phyloP scores from a whole-genome alignment of 2,797 vertebrate species.

The Tiaroga cobitis region DNA sequence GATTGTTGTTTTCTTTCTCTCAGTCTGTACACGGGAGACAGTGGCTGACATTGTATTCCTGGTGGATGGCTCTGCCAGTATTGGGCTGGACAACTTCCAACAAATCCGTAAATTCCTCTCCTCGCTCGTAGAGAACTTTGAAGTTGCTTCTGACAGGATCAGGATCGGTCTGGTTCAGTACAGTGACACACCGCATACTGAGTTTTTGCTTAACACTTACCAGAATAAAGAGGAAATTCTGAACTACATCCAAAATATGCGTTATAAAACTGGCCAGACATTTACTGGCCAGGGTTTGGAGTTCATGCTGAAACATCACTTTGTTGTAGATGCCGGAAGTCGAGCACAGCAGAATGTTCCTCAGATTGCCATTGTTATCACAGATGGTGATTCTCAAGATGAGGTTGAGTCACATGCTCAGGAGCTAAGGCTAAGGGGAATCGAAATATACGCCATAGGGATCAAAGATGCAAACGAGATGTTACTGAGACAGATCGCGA shows the following conservation, averaged over 20 bases:
- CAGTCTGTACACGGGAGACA: constrained; percentile 81
- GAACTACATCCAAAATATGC: constrained; percentile 82
- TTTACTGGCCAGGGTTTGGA: constrained; percentile 85
- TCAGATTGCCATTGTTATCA: constrained; percentile 87
- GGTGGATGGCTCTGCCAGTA: constrained; percentile 81
- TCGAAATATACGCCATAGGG: constrained; percentile 86
- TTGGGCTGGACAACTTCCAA: constrained; percentile 72
- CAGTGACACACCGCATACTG: constrained; percentile 66
- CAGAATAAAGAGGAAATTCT: constrained; percentile 78
- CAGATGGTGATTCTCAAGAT: constrained; percentile 82
- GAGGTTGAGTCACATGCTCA: constrained; percentile 81
- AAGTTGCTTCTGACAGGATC: constrained; percentile 75
- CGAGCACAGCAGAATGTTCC: constrained; percentile 79
- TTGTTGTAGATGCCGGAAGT: constrained; percentile 84
- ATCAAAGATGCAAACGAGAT: constrained; percentile 84
- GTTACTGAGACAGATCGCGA: constrained; percentile 84
- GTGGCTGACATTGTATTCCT: constrained; percentile 84
- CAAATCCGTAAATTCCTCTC: constrained; percentile 77
- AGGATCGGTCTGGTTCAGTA: constrained; percentile 81
- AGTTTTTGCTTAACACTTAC: constrained; percentile 85
- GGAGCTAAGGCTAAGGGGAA: constrained; percentile 76
- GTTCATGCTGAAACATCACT: constrained; percentile 80
- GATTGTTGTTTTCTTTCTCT: constrained; percentile 21
- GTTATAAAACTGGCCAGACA: constrained; percentile 80
- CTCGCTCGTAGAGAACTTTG: constrained; percentile 75